These are phyloP conservation scores for Spea multiplicata DNA, from an alignment of 2,113 vertebrate genomes.

Conservation along the genomic window DNA sequence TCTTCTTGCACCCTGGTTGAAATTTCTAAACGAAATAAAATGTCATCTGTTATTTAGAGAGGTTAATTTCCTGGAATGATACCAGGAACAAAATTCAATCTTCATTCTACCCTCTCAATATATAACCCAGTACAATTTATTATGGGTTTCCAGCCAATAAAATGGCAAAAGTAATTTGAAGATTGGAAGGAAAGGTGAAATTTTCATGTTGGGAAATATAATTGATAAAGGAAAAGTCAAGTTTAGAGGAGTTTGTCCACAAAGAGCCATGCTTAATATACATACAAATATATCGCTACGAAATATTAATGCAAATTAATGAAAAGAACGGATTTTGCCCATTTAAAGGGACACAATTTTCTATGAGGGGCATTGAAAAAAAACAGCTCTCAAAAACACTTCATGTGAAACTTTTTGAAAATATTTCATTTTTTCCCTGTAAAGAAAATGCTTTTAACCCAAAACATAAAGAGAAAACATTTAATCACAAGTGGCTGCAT, in stretches of 20 bases:
- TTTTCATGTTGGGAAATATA: neutral
- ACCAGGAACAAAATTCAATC: neutral
- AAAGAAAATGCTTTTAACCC: too few species aligned
- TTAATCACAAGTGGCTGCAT: too few species aligned
- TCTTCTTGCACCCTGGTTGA: neutral
- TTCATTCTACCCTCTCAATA: neutral
- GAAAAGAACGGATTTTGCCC: too few species aligned
- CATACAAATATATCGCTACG: too few species aligned
- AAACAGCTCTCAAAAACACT: too few species aligned
- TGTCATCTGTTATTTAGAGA: neutral
- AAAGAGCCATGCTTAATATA: neutral
- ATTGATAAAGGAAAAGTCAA: neutral
- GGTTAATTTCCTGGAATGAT: neutral
- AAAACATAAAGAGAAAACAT: too few species aligned
- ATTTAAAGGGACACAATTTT: too few species aligned
- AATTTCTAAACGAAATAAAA: neutral
- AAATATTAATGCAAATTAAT: too few species aligned
- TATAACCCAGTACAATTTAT: neutral
- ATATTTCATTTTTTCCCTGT: too few species aligned
- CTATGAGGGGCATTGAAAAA: too few species aligned
- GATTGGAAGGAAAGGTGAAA: constrained; percentile 2
- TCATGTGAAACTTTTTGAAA: too few species aligned
- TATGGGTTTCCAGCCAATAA: neutral
- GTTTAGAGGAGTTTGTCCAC: neutral
- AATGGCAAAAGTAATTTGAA: neutral